Evolutionary conservation across 1,140 invertebrate species (phyloP).

Genomic region (Papilio glaucus): DNA sequence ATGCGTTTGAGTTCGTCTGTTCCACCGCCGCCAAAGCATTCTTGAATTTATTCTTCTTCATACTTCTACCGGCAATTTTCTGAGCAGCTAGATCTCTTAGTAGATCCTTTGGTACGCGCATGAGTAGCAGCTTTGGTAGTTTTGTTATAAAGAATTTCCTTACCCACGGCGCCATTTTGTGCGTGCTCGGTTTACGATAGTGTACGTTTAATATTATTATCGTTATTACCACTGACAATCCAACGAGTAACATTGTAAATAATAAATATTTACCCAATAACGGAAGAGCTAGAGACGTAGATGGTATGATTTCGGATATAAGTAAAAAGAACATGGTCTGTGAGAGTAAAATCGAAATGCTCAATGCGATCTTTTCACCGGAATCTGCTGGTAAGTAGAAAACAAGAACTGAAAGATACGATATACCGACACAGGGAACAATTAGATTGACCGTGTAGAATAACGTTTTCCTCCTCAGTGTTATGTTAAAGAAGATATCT

Average conservation of each 20-base stretch:
- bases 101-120: slow-evolving; percentile 93
- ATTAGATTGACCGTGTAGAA: slow-evolving; percentile 99
- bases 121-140: slow-evolving; percentile 92
- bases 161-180: slow-evolving; percentile 97
- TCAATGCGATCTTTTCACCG: slow-evolving; percentile 98
- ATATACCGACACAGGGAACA: slow-evolving; percentile 96
- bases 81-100: slow-evolving; percentile 90
- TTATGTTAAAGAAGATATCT: slow-evolving; percentile 99
- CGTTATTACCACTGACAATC: slow-evolving; percentile 97
- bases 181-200: slow-evolving; percentile 98
- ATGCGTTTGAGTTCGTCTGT: slow-evolving; percentile 87
- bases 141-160: slow-evolving; percentile 93
- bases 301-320: slow-evolving; percentile 99
- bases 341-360: slow-evolving; percentile 98
- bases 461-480: slow-evolving; percentile 95
- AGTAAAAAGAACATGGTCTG: slow-evolving; percentile 99
- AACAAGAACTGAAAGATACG: slow-evolving; percentile 95
- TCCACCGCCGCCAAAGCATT: slow-evolving; percentile 86
- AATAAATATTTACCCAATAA: slow-evolving; percentile 98
- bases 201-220: slow-evolving; percentile 99
- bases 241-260: slow-evolving; percentile 99
- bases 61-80: slow-evolving; percentile 86
- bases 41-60: slow-evolving; percentile 87
- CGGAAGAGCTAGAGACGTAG: slow-evolving; percentile 97
- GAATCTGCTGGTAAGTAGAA: slow-evolving; percentile 99